phyloP scores from a whole-genome alignment of 2,113 vertebrate genomes.

The Rhinopithecus roxellana region DNA sequence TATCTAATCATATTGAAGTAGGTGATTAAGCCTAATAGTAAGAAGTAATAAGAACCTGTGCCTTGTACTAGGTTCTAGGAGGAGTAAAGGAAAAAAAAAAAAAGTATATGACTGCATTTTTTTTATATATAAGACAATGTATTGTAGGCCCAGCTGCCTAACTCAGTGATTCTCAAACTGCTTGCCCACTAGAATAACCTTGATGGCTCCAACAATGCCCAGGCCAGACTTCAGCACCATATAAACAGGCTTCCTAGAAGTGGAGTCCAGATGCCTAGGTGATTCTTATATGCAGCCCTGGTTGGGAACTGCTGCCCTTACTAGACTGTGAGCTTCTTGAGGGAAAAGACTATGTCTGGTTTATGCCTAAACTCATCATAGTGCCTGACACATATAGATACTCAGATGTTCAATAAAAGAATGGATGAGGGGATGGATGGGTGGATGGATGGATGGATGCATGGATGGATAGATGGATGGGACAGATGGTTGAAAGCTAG shows the following conservation, averaged over 20 bases:
- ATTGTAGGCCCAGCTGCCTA: not conserved
- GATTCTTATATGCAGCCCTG: not conserved
- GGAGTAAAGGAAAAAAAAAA: not conserved
- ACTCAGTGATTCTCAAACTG: not conserved
- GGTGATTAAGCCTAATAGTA: not conserved
- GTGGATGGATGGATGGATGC: no score
- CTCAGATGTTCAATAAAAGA: not conserved
- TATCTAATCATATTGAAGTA: not conserved
- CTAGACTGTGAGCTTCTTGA: not conserved
- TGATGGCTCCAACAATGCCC: not conserved
- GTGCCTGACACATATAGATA: not conserved
- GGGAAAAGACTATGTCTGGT: not conserved
- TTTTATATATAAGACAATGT: not conserved
- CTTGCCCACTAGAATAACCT: not conserved
- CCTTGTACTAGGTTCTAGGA: not conserved
- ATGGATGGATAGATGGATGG: not conserved
- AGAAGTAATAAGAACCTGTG: not conserved
- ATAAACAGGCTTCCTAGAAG: not conserved
- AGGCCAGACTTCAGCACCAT: not conserved
- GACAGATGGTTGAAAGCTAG: not conserved
- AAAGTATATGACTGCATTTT: not conserved
- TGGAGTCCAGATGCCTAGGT: not conserved
- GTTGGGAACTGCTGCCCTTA: not conserved
- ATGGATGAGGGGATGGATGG: no score
- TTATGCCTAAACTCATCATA: not conserved